phyloP scores from a whole-genome alignment of 2,113 vertebrate genomes.

The Calyptomena viridis region DNA sequence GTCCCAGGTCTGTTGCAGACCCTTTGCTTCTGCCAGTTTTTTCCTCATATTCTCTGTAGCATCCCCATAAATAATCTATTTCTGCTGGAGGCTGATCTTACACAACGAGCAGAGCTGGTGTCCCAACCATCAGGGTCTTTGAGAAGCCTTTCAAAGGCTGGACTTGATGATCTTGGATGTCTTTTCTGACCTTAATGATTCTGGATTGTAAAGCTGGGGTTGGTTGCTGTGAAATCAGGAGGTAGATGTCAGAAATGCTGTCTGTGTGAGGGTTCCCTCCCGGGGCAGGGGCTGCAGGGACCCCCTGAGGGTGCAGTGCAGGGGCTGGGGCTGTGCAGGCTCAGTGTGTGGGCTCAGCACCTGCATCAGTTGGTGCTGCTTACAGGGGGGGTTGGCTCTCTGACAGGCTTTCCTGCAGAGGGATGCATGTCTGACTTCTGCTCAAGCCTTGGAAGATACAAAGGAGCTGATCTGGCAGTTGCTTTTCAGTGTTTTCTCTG shows the following conservation, averaged over 20 bases:
- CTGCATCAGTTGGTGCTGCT: not conserved
- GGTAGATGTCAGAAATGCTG: not conserved
- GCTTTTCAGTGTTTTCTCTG: not conserved
- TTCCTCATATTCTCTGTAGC: not conserved
- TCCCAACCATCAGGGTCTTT: not conserved
- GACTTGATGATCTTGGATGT: not conserved
- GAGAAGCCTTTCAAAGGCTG: not conserved
- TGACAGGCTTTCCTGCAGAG: not conserved
- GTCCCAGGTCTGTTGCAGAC: not conserved
- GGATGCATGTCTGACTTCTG: not conserved
- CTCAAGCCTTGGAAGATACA: not conserved
- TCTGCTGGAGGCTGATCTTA: not conserved
- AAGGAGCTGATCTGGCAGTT: not conserved
- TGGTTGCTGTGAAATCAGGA: not conserved
- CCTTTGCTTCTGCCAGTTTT: not conserved
- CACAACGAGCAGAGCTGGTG: not conserved
- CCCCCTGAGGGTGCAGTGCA: accelerated
- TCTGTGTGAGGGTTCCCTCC: accelerated
- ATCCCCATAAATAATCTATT: not conserved
- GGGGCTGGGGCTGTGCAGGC: not conserved
- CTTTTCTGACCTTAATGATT: not conserved
- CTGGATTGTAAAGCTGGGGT: not conserved
- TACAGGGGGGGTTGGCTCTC: not conserved
- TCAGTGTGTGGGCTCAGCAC: not conserved
- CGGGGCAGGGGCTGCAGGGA: not conserved